Conservation (phyloP, 1,140 invertebrate genomes). For the Cheumatopsyche charites region DNA sequence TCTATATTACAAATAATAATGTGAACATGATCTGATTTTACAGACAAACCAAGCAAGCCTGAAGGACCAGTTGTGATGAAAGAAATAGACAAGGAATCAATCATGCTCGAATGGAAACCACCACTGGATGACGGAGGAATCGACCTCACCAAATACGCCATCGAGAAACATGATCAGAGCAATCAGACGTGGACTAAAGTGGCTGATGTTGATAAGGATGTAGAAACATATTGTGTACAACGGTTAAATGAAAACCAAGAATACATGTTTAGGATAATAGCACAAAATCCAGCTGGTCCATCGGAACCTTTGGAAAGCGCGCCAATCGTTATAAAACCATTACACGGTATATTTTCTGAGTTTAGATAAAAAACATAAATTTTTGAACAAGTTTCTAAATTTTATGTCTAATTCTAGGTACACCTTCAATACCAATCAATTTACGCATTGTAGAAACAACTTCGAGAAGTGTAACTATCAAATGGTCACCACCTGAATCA, state of each 20-base stretch:
- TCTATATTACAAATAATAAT: neutral
- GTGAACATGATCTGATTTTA: conserved; percentile 2
- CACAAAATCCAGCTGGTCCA: conserved; percentile 79
- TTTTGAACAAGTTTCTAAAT: too few relatives aligned
- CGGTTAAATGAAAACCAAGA: conserved; percentile 77
- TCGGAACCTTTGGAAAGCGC: conserved; percentile 79
- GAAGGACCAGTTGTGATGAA: conserved; percentile 76
- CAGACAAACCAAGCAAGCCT: conserved; percentile 84
- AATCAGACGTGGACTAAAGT: conserved; percentile 77
- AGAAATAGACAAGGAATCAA: conserved; percentile 74
- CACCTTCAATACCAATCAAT: conserved; percentile 81
- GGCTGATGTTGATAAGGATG: conserved; percentile 75
- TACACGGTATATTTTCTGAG: conserved; percentile 67
- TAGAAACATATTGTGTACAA: conserved; percentile 74
- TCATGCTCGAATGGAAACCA: conserved; percentile 81
- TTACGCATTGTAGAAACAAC: conserved; percentile 80
- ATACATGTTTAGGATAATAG: conserved; percentile 85
- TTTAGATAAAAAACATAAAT: too few relatives aligned
- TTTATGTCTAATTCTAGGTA: conserved; percentile 62
- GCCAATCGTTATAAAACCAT: conserved; percentile 67
- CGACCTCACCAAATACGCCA: conserved; percentile 77
- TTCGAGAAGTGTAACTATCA: conserved; percentile 82
- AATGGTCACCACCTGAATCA: conserved; percentile 83
- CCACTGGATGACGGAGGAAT: conserved; percentile 81
- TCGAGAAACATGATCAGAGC: conserved; percentile 78